These are phyloP conservation scores for Numenius arquata DNA, from an alignment of 2,113 vertebrate genomes.

Conservation along the genomic window DNA sequence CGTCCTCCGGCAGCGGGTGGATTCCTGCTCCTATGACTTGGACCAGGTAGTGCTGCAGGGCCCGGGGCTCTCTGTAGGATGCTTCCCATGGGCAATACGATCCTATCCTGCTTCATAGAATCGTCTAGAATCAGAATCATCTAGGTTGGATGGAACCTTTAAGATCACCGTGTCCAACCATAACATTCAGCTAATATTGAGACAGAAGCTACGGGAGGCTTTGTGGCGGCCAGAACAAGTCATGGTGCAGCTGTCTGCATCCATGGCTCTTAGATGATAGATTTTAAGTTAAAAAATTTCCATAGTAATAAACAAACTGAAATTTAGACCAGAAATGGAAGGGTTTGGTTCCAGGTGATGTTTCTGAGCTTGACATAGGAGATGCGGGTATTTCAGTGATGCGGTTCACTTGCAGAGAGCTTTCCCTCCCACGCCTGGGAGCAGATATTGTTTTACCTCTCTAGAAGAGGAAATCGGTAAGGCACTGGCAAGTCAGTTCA, in stretches of 20 bases:
- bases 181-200: neutral
- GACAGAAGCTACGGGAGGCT: neutral
- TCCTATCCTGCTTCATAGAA: neutral
- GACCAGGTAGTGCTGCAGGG: conserved; percentile 83
- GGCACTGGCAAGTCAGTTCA: too few relatives aligned
- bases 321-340: neutral
- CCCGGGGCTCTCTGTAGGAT: neutral
- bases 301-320: neutral
- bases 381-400: neutral
- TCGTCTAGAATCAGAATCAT: neutral
- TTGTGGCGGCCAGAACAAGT: neutral
- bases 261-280: neutral
- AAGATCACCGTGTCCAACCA: neutral
- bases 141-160: neutral
- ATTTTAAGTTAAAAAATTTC: neutral
- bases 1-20: conserved; percentile 91
- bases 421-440: neutral
- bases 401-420: neutral
- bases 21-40: conserved; percentile 96
- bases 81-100: fast-evolving
- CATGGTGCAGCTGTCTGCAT: fast-evolving
- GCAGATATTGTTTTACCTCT: too few relatives aligned
- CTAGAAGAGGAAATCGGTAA: too few relatives aligned
- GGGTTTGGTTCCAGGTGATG: neutral
- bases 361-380: neutral